Evolutionary conservation across 2,797 vertebrate species (phyloP), one percentile per base, ranked within the genome.

Genomic region (Aeoliscus strigatus): DNA sequence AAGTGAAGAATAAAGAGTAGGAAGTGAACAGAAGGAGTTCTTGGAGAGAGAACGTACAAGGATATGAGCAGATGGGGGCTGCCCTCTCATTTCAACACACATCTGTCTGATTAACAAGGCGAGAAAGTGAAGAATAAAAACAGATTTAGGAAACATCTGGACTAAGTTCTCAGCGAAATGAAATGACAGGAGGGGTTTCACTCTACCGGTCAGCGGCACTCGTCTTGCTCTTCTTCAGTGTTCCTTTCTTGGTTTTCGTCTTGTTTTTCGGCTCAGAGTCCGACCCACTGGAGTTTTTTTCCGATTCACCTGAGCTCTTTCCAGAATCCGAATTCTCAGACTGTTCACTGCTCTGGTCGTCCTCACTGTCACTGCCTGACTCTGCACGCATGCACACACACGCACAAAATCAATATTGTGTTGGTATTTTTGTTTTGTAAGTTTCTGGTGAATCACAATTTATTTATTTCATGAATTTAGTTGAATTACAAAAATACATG

Each of bases 261-360:
- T 64, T 79, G 61, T 66, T 80, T 58, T 86, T 84, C 34, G 66
- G 56, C 9, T 85, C 69, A 0, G 56, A 35, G 11, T 82, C 88
- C 0, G 84, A 85, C 27, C 89, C 85, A 11, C 80, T 83, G 24
- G 85, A 89, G 63, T 82, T 89, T 50, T 77, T 86, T 29, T 85
- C 86, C 31, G 88, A 91, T 34, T 87, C 84, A 8, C 81, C 84
- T 3, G 84, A 90, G 66, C 80, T 88, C 52, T 81, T n/a, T n/a
- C n/a, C n/a, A n/a, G n/a, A n/a, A n/a, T n/a, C n/a, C n/a, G n/a
- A n/a, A n/a, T n/a, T 87, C 9, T 76, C 75, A 1, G 81, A 90
- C 13, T 83, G 86, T 12, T 86, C 75, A 3, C 83, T 74, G 88
- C 86, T 80, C 13, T 82, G 80, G 38, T 82, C 84, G n/a, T 83